A percentile compares a stretch with the other conserved stretches of the same genome.
Conservation (phyloP, 2,888 invertebrate species). For the Dryobotodes eremita region DNA sequence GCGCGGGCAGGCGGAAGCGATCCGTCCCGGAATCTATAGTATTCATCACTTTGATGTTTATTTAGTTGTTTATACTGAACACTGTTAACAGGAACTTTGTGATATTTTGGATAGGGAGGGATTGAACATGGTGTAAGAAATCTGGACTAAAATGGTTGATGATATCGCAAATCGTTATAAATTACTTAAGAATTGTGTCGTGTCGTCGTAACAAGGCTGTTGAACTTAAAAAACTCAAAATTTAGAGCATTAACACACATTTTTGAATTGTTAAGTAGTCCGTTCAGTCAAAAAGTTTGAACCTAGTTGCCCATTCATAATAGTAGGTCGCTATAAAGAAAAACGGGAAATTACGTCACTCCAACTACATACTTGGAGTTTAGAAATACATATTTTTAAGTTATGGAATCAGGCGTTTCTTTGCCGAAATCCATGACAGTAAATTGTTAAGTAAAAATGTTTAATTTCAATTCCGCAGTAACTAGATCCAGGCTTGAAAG, state of each 20-base stretch:
- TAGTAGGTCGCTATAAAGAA: too few species aligned
- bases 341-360: too few species aligned
- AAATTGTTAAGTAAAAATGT: too few species aligned
- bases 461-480: too few species aligned
- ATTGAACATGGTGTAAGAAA: neutral
- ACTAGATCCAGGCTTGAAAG: too few species aligned
- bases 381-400: too few species aligned
- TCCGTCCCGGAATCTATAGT: constrained; percentile 54
- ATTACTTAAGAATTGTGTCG: neutral
- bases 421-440: too few species aligned
- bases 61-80: constrained; percentile 57
- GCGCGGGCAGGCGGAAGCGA: constrained; percentile 55
- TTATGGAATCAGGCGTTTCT: too few species aligned
- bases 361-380: too few species aligned
- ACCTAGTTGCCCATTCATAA: neutral
- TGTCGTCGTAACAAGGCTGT: neutral
- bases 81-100: constrained; percentile 10
- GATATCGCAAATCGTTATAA: neutral
- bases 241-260: neutral
- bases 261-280: neutral
- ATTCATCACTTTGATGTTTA: constrained; percentile 62
- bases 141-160: neutral
- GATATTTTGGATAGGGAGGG: constrained; percentile 1
- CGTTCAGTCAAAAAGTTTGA: neutral
- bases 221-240: neutral